Conservation (phyloP, 1,140 invertebrate species). For the Drosophila insularis region DNA sequence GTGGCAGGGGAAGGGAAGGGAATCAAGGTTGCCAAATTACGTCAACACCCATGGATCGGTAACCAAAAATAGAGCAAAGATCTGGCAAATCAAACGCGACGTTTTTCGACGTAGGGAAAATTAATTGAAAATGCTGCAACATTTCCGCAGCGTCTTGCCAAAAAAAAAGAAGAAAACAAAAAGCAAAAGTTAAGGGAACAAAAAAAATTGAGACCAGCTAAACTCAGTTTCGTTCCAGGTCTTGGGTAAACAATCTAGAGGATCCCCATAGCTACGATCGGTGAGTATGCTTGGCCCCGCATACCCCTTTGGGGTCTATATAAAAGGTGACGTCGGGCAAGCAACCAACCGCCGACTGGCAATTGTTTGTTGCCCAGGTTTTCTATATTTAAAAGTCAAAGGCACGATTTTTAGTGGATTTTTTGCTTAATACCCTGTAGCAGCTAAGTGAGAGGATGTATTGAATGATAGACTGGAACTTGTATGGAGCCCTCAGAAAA, state of each 20-base stretch:
- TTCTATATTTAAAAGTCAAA: slow-evolving; percentile 76
- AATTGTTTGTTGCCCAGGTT: slow-evolving; percentile 53
- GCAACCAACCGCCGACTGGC: slow-evolving; percentile 28
- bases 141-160: slow-evolving; percentile 72
- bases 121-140: slow-evolving; percentile 64
- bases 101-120: slow-evolving; percentile 58
- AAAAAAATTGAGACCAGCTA: background rate
- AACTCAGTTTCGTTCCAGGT: slow-evolving; percentile 45
- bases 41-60: slow-evolving; percentile 69
- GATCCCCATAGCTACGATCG: slow-evolving; percentile 32
- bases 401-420: slow-evolving; percentile 46
- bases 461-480: no score
- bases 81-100: slow-evolving; percentile 74
- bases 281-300: background rate
- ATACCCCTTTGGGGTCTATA: slow-evolving; percentile 35
- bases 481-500: no score
- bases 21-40: slow-evolving; percentile 80
- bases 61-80: slow-evolving; percentile 63
- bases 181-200: background rate
- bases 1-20: slow-evolving; percentile 23
- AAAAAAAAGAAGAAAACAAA: slow-evolving; percentile 31
- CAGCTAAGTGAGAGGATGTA: background rate
- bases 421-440: background rate
- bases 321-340: slow-evolving; percentile 45
- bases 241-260: slow-evolving; percentile 35